phyloP scores from a whole-genome alignment of 2,113 vertebrate species.

The Philantomba maxwellii region DNA sequence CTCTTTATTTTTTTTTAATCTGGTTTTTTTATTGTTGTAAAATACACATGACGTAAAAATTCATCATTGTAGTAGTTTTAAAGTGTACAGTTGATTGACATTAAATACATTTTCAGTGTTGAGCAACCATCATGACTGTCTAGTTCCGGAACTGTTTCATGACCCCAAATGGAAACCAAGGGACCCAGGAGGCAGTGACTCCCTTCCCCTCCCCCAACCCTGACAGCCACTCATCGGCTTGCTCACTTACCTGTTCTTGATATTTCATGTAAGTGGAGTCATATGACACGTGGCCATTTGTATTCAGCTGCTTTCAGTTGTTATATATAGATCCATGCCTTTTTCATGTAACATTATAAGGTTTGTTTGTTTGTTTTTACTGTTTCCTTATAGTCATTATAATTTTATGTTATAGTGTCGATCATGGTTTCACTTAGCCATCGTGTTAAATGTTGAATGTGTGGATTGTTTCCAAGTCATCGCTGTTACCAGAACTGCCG shows the following conservation, averaged over 20 bases:
- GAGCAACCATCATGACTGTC: neutral
- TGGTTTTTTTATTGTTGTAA: neutral
- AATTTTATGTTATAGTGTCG: neutral
- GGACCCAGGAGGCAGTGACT: neutral
- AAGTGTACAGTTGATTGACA: neutral
- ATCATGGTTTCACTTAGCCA: neutral
- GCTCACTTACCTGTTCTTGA: neutral
- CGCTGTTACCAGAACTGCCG: neutral
- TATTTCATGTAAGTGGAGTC: neutral
- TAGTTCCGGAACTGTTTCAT: neutral
- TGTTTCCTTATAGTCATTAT: constrained; percentile 14
- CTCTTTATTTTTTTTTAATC: neutral
- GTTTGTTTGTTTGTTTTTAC: neutral
- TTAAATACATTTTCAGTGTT: neutral
- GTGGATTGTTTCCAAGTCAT: constrained; percentile 5
- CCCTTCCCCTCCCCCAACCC: neutral
- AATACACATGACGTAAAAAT: neutral
- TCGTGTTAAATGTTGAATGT: neutral
- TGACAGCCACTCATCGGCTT: neutral
- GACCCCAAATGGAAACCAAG: neutral
- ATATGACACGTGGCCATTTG: neutral
- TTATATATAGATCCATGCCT: neutral
- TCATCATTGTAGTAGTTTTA: neutral
- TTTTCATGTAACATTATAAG: neutral
- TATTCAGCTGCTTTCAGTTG: neutral